A percentile compares a stretch with the other conserved stretches of the same genome.
These are phyloP conservation scores for Charina bottae DNA, from an alignment of 2,113 vertebrate genomes.

Conservation along the genomic window DNA sequence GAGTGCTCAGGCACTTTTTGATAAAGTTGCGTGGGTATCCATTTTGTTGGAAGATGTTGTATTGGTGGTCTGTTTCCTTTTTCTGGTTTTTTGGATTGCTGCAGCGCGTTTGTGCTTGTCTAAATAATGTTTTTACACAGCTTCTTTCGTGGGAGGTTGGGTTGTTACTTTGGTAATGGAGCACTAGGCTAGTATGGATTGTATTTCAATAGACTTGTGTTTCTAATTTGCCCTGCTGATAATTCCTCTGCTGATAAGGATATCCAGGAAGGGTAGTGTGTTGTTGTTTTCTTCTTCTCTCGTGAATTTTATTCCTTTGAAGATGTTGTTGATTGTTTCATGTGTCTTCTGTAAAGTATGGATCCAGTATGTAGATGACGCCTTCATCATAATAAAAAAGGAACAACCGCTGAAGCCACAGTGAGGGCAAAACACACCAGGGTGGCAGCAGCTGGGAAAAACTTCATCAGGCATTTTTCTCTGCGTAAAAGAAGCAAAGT, in stretches of 20 bases:
- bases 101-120: no score
- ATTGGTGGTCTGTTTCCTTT: no score
- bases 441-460: not conserved
- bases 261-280: not conserved
- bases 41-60: no score
- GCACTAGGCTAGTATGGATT: not conserved
- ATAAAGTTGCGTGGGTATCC: no score
- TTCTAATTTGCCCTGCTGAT: not conserved
- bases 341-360: not conserved
- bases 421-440: not conserved
- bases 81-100: no score
- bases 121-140: no score
- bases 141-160: no score
- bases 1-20: no score
- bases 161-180: no score
- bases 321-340: not conserved
- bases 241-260: not conserved
- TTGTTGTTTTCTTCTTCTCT: not conserved
- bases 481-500: not conserved
- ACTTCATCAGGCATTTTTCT: not conserved
- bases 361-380: not conserved
- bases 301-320: not conserved
- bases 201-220: not conserved
- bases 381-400: not conserved
- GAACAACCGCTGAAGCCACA: not conserved